phyloP scores from a whole-genome alignment of 2,113 vertebrate genomes.

The Lepus timidus region DNA sequence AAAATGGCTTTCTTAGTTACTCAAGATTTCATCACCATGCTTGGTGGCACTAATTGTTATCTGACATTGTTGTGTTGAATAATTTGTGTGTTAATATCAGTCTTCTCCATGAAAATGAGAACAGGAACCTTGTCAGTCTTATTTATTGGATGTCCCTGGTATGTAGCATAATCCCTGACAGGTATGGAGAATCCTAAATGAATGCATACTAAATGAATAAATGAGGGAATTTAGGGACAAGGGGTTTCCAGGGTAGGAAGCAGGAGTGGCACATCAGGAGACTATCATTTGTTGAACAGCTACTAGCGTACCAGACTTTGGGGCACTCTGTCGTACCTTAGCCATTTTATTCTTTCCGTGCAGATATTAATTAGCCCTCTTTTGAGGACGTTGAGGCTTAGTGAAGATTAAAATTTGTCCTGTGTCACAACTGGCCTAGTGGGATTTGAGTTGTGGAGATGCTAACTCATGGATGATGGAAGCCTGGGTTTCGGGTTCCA shows the following conservation, averaged over 20 bases:
- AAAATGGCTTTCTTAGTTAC: not conserved
- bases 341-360: not conserved
- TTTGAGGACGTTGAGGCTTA: conserved; percentile 27
- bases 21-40: not conserved
- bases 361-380: not conserved
- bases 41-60: not conserved
- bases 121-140: not conserved
- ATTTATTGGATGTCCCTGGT: not conserved
- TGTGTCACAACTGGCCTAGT: not conserved
- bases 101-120: not conserved
- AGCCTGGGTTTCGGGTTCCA: not conserved
- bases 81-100: not conserved
- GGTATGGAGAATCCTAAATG: not conserved
- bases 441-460: not conserved
- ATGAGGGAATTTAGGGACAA: not conserved
- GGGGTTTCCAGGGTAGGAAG: not conserved
- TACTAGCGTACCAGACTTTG: not conserved
- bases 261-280: not conserved
- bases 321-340: not conserved
- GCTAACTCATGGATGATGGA: not conserved
- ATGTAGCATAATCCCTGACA: not conserved
- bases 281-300: not conserved
- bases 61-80: not conserved
- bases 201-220: not conserved
- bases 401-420: not conserved